A percentile compares a stretch with the other conserved stretches of the same genome.
Conservation (phyloP, 2,797 vertebrate species). For the Garrulus glandarius region DNA sequence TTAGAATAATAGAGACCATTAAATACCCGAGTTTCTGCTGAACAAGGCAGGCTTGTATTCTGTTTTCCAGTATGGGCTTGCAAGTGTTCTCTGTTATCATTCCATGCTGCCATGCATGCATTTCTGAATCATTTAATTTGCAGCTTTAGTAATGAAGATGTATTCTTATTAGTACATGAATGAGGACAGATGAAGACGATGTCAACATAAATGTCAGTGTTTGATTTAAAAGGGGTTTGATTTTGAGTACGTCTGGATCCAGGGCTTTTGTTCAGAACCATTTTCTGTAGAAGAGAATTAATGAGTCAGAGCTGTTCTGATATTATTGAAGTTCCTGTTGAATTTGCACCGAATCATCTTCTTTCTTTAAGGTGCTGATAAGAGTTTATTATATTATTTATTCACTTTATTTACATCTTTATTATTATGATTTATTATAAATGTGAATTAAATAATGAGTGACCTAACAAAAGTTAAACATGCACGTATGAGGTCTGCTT, state of each 20-base stretch:
- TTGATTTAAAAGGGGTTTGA: not conserved
- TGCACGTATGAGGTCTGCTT: not conserved
- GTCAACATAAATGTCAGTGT: not conserved
- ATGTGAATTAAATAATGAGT: not conserved
- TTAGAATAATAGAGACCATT: not conserved
- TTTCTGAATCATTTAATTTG: not conserved
- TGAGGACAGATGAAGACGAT: not conserved
- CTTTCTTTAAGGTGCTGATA: not conserved
- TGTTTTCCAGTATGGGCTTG: not conserved
- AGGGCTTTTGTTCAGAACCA: not conserved
- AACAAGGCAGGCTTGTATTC: not conserved
- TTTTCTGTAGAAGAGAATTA: not conserved
- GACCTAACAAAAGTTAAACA: not conserved
- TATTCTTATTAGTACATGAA: not conserved
- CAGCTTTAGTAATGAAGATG: not conserved
- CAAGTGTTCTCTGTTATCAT: not conserved
- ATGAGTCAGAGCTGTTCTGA: not conserved
- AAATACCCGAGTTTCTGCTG: not conserved
- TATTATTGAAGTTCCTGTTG: not conserved
- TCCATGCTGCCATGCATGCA: not conserved
- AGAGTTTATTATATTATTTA: not conserved
- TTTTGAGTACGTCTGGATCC: not conserved
- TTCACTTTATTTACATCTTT: not conserved
- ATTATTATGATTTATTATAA: not conserved
- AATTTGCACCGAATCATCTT: not conserved